Conservation (phyloP, 2,797 vertebrate genomes). For the Pseudotriccus pelzelni region DNA sequence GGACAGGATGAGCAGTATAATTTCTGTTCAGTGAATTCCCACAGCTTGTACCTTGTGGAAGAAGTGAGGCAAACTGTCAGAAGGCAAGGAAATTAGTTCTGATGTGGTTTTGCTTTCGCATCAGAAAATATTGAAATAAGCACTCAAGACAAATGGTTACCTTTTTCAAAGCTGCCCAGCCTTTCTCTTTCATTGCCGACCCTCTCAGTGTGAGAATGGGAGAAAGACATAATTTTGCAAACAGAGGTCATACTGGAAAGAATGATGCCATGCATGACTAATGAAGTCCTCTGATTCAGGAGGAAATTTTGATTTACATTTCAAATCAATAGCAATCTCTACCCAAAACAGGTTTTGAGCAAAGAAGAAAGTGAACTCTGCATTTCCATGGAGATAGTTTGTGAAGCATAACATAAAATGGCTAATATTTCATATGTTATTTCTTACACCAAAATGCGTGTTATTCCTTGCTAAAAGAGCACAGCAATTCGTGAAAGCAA, state of each 20-base stretch:
- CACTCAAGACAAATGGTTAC: constrained; percentile 51
- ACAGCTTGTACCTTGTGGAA: background rate
- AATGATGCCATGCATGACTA: constrained; percentile 54
- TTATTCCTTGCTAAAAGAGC: background rate
- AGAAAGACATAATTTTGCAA: constrained; percentile 57
- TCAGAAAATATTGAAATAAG: constrained; percentile 68
- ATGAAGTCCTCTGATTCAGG: constrained; percentile 53
- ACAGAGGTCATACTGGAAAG: constrained; percentile 56
- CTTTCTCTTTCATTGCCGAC: constrained; percentile 3
- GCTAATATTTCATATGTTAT: constrained; percentile 6
- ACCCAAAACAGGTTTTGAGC: constrained; percentile 30
- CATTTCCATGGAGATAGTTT: constrained; percentile 48
- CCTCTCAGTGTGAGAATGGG: constrained; percentile 38
- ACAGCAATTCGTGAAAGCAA: background rate
- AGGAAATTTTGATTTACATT: constrained; percentile 73
- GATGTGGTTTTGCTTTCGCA: constrained; percentile 45
- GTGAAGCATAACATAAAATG: constrained; percentile 30
- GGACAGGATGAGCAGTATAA: background rate
- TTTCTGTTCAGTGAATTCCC: constrained; percentile 30
- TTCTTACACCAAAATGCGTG: background rate
- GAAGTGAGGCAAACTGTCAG: constrained; percentile 7
- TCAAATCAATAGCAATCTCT: constrained; percentile 56
- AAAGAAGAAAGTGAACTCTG: constrained; percentile 44
- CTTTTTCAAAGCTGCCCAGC: constrained; percentile 44
- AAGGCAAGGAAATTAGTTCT: constrained; percentile 54